Base-by-base conservation (phyloP, 1,140 invertebrate species). In the Leptinotarsa undecemlineata region DNA sequence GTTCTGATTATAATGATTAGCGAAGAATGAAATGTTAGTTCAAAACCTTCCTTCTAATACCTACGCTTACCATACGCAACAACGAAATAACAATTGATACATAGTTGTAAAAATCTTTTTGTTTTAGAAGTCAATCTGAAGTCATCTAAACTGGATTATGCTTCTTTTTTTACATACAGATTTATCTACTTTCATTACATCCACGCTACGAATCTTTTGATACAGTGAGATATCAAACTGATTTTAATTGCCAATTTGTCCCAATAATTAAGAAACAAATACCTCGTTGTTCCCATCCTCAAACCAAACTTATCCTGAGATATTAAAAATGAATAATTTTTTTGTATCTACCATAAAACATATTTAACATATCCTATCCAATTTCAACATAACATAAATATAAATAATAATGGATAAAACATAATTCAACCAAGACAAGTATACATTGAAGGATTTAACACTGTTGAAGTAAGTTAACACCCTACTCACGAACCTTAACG, bases 401-500 rank as follows among this genome's bases (percentile, higher is more conserved):
- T 33, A 33, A 57, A 57, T 57, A 57, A 57, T 57, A 5, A 57
- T 76, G 74, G 74, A 73, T 76, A 76, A 76, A 74, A 78, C 77
- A 81, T 80, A 74, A 80, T 78, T 76, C 74, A 80, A 79, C 76
- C 76, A 76, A 74, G 57, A 63, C 71, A 62, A 77, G 73, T 48
- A 78, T 78, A 82, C 78, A 82, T 76, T 72, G 71, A 78, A 75
- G 81, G 80, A 81, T 74, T 67, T 78, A 78, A 82, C 77, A 82
- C 79, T 76, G 71, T 47, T 76, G 73, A 82, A 81, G 81, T 81
- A 82, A 81, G 80, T 81, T 78, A 71, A 81, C 81, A 81, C 77
- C 57, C 74, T 67, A 61, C 68, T 75, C 73, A 79, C 77, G 76
- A 68, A 60, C 33, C 42, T 72, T 76, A 78, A 73, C 75, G 74